Evolutionary conservation across 2,113 vertebrate species (phyloP).

Genomic region (Corydoras maculifer): DNA sequence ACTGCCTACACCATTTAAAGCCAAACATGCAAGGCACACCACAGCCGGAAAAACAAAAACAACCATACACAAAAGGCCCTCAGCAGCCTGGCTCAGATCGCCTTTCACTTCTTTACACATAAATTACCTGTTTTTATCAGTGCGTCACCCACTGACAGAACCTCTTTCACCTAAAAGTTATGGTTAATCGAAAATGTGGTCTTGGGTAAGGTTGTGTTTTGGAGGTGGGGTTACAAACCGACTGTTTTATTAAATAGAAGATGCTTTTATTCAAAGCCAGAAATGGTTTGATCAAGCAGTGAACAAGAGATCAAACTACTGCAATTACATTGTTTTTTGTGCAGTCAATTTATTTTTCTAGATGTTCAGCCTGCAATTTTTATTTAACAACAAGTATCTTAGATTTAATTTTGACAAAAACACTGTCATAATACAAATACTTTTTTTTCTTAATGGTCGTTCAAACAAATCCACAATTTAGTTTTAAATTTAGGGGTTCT

Average conservation of each 20-base stretch:
- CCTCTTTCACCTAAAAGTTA: conserved; percentile 44
- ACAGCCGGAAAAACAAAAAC: conserved; percentile 42
- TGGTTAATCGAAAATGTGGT: conserved; percentile 6
- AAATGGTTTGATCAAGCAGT: background rate
- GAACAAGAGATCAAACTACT: background rate
- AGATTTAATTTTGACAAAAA: no score
- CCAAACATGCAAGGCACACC: conserved; percentile 36
- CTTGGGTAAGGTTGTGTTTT: background rate
- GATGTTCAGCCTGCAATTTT: no score
- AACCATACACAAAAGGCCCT: conserved; percentile 49
- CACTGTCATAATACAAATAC: no score
- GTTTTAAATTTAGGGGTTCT: no score
- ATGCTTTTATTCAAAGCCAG: background rate
- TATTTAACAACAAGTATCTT: no score
- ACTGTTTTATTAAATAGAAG: background rate
- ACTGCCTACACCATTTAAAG: conserved; percentile 56
- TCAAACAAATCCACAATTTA: no score
- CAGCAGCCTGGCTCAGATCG: conserved; percentile 44
- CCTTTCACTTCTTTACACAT: conserved; percentile 42
- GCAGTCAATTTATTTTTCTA: no score
- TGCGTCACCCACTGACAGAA: conserved; percentile 47
- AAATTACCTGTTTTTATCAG: conserved; percentile 30
- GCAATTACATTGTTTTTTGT: background rate
- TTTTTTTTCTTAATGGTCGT: no score
- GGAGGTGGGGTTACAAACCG: conserved; percentile 6